These are phyloP conservation scores for Anabacerthia variegaticeps DNA, from an alignment of 2,797 vertebrate genomes.

Conservation along the genomic window DNA sequence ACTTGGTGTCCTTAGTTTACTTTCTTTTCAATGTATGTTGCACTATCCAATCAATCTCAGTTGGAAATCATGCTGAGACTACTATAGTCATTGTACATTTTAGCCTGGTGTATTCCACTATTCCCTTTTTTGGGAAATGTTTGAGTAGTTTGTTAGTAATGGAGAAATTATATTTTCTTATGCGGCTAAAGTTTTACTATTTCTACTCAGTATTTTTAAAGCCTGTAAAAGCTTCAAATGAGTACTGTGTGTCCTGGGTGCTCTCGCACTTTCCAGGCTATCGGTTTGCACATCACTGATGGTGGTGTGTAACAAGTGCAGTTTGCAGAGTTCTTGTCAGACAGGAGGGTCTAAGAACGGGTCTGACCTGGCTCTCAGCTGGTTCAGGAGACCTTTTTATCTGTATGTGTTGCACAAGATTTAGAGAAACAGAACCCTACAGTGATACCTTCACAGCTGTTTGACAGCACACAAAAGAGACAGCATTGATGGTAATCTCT, in stretches of 20 bases:
- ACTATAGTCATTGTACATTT: not conserved
- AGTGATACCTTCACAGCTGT: not conserved
- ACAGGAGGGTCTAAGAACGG: not conserved
- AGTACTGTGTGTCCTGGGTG: not conserved
- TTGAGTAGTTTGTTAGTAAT: not conserved
- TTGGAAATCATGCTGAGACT: not conserved
- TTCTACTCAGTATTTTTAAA: not conserved
- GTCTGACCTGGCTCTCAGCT: not conserved
- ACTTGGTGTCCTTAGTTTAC: not conserved
- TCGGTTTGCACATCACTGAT: not conserved
- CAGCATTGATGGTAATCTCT: not conserved
- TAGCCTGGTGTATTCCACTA: not conserved
- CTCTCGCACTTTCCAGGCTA: not conserved
- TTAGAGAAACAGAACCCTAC: not conserved
- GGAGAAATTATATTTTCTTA: not conserved
- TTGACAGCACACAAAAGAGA: not conserved
- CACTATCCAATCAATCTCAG: not conserved
- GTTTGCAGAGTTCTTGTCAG: not conserved
- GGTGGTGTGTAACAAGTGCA: not conserved
- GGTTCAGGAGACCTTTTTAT: not conserved
- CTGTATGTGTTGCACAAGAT: not conserved
- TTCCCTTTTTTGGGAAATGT: not conserved
- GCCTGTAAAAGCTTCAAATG: not conserved
- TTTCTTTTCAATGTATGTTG: not conserved
- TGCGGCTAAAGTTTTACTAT: not conserved